Base-by-base conservation (phyloP, 2,888 invertebrate species). In the Eilema depressum region DNA sequence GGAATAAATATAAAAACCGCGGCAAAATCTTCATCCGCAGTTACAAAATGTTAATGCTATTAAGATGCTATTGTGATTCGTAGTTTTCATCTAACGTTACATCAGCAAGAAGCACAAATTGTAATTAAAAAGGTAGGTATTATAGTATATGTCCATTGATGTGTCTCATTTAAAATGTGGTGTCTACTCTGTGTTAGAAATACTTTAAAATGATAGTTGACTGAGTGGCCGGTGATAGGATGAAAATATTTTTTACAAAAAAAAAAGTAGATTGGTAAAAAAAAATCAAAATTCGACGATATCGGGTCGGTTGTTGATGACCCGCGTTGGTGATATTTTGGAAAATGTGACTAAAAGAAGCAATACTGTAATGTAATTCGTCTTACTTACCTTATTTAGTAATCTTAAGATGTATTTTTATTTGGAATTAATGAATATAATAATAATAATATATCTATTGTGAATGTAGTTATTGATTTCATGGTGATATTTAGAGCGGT, bases 351-450 rank as follows among this genome's bases (percentile, higher is more conserved):
- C 96, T 96, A 95, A 96, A 96, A 95, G 95, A 96, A 97, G 97
- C 97, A 97, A 97, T 97, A 97, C 96, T 96, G 96, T 97, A 97
- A 96, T 96, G 96, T 96, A 94, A 95, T 95, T 94, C 93, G 96
- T 96, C 96, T 96, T 96, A 96, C 89, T 93, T n/a, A n/a, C 92
- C 93, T 93, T 93, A 93, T 93, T 93, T 94, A 93, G 89, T 91
- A 88, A 90, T 86, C 85, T 78, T 94, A 95, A 93, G 93, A 88
- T 93, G 91, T 93, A 93, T 87, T 91, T 92, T 92, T 92, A 80
- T 83, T 93, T 93, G 91, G 86, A 88, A 89, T 87, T 88, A 89
- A 88, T 87, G 87, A 86, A 89, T 89, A 88, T 80, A 80, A 86
- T 90, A 91, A 59, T 63, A n/a, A 63, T 71, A 68, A 71, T 88